Evolutionary conservation across 2,113 vertebrate genomes (phyloP), one percentile per base, ranked within the genome.

Genomic region (Polypterus bichir): DNA sequence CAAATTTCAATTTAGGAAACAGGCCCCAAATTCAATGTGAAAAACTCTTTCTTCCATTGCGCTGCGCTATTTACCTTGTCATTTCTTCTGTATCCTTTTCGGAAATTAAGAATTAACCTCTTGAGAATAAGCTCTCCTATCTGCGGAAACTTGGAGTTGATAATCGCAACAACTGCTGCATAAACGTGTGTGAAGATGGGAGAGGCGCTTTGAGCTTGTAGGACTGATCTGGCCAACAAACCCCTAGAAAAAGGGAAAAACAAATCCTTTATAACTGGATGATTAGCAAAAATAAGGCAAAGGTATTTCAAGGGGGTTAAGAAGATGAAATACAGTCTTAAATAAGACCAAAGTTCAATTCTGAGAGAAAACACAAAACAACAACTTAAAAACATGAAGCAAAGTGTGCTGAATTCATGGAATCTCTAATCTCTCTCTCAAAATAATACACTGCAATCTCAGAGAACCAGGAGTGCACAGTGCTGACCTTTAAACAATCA

Each of bases 121-220:
- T 91, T 97, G 59, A 98, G 91, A 68, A 98, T 97, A 71, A 98
- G 79, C 74, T 99, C 95, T 72, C 96, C 96, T 2, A 92, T 93
- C 71, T 97, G 92, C 61, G 96, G 96, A 76, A 97, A 98, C 76
- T 99, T 99, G 47, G 94, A 97, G 81, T 99, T 99, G 79, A 99
- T 97, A 76, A 99, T 97, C 71, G 94, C 81, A 51, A 97, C 90
- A n/a, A 98, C 80, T 1, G 93, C 92, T 4, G 92, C 84, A 62
- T 99, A 98, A 60, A 98, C 96, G 4, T 98, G 95, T 2, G 94
- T 97, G 61, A 99, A 99, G 77, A 91, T 99, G 0, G 95, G 93
- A 68, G 96, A 99, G 1, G 93, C 92, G 2, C 87, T 86, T 76
- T 99, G 96, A 44, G 96, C 95, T 81, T 94, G 93, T 62, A 99